Evolutionary conservation across 2,888 invertebrate genomes (phyloP).

Genomic region (Corythucha ciliata): DNA sequence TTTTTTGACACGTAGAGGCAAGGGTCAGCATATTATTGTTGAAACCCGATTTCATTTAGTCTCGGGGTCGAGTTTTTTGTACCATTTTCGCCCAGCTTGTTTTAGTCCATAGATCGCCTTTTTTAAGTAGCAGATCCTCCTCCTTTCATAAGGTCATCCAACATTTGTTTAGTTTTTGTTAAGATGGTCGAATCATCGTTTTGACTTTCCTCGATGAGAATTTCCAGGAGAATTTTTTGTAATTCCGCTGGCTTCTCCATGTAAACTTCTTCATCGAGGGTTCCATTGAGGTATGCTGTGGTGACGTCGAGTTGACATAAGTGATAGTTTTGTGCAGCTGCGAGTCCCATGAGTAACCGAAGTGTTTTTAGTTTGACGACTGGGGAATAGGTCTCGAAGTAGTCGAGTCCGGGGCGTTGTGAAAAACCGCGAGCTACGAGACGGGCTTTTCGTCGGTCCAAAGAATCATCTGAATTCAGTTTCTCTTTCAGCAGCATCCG

Average conservation of each 20-base stretch:
- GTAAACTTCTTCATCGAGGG: neutral
- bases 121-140: neutral
- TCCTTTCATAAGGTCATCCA: neutral
- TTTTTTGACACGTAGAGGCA: neutral
- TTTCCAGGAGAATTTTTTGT: neutral
- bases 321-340: constrained; percentile 1
- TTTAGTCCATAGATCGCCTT: constrained; percentile 7
- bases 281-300: constrained; percentile 3
- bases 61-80: neutral
- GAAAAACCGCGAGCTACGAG: constrained; percentile 2
- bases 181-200: neutral
- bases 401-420: too few relatives aligned
- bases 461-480: neutral
- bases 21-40: neutral
- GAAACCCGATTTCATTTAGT: neutral
- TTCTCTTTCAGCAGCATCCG: too few relatives aligned
- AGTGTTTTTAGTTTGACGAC: neutral
- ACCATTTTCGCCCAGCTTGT: constrained; percentile 6
- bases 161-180: neutral
- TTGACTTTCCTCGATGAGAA: neutral
- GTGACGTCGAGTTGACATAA: constrained; percentile 13
- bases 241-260: constrained; percentile 5
- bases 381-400: neutral
- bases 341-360: neutral
- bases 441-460: neutral